Conservation (phyloP, 2,113 vertebrate genomes). For the Rhabdornis inornatus region DNA sequence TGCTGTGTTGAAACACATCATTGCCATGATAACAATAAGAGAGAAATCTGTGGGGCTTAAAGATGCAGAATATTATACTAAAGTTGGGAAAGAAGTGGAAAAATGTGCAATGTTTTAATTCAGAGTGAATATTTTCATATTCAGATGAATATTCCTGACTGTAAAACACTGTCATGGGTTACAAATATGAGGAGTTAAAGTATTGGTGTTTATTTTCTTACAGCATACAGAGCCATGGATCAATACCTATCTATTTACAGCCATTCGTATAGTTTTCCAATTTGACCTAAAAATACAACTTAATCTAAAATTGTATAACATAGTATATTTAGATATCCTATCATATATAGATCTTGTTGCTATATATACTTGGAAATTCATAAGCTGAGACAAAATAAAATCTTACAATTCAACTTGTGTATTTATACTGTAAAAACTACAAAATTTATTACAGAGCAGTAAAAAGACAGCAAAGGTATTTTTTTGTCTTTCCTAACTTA, state of each 20-base stretch:
- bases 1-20: background rate
- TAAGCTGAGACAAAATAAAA: background rate
- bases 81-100: background rate
- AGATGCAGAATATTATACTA: background rate
- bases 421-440: background rate
- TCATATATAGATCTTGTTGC: background rate
- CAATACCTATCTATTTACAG: background rate
- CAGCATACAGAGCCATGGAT: background rate
- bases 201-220: background rate
- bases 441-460: background rate
- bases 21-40: background rate
- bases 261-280: background rate
- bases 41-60: background rate
- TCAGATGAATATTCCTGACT: background rate
- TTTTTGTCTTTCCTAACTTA: background rate
- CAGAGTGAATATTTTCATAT: background rate
- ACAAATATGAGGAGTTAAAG: background rate
- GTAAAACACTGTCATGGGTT: background rate
- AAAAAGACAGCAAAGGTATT: accelerated
- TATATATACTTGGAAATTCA: background rate
- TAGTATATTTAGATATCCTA: background rate
- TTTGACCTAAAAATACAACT: background rate
- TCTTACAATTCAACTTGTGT: background rate
- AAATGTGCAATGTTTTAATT: background rate
- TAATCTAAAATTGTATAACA: background rate